Evolutionary conservation across 2,797 vertebrate species (phyloP), one percentile per base, ranked within the genome.

Genomic region (Cyprinodon diabolis): DNA sequence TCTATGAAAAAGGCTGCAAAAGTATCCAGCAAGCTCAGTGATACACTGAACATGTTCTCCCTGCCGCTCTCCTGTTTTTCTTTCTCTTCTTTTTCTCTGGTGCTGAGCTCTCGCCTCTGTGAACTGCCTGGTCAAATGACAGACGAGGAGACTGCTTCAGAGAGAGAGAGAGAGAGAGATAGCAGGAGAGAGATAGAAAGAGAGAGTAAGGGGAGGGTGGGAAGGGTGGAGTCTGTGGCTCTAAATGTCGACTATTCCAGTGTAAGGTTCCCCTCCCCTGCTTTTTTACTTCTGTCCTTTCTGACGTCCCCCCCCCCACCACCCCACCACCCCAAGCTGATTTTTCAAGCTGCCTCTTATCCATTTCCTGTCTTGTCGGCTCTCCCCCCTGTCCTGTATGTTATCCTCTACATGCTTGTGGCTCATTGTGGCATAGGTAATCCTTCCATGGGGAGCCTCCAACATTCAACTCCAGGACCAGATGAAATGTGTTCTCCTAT

Each of bases 41-140:
- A 89, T 74, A 74, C 30, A 86, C 76, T 88, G 75, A 90, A 74
- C 48, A 76, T 70, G 77, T 76, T 80, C 30, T 71, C 71, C 70
- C 60, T 58, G 62, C 83, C 74, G 72, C 54, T 78, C 37, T 62
- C 13, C 12, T 11, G 45, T 45, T 25, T 11, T 63, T 73, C 72
- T 47, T 30, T 55, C 83, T 81, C 74, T 89, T 82, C 88, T 84
- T 90, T 85, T 75, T 85, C 87, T 87, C 86, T 87, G 81, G 86
- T 88, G 87, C 88, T 87, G 88, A 90, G 89, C 92, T 92, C 89
- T 91, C 69, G 89, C 91, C 88, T 93, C 90, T 88, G 88, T 92
- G 92, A 92, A 91, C 90, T 84, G 93, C 91, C 93, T 92, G 94
- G 93, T 94, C 93, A 94, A 95, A 95, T 94, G 93, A 94, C 93